These are phyloP conservation scores for Brachyopa scutellaris DNA, from an alignment of 2,888 invertebrate species.

Conservation along the genomic window DNA sequence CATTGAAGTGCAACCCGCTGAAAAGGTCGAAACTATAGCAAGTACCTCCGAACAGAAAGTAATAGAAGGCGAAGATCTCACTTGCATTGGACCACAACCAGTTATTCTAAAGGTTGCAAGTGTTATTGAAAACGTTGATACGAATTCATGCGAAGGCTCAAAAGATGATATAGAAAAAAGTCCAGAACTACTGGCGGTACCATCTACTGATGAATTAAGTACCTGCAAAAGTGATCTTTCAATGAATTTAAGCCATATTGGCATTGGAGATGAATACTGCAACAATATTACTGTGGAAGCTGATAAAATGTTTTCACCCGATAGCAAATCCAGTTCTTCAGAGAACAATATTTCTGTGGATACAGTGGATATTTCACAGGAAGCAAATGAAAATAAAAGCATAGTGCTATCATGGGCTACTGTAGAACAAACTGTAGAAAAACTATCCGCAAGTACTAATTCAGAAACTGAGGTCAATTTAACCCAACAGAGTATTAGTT, in stretches of 20 bases:
- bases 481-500: constrained; percentile 3
- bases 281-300: constrained; percentile 46
- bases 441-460: neutral
- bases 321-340: neutral
- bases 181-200: constrained; percentile 13
- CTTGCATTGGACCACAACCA: constrained; percentile 26
- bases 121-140: constrained; percentile 56
- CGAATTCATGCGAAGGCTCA: constrained; percentile 14
- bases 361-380: constrained; percentile 5
- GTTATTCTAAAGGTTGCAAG: constrained; percentile 15
- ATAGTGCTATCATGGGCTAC: constrained; percentile 33
- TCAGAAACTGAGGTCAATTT: constrained; percentile 2
- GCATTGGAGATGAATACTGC: constrained; percentile 24
- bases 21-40: neutral
- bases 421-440: constrained; percentile 21
- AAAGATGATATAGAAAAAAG: constrained; percentile 13
- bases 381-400: constrained; percentile 12
- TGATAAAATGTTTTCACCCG: constrained; percentile 20
- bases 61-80: neutral
- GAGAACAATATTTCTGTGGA: neutral
- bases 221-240: neutral
- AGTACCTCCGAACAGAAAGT: neutral
- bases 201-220: constrained; percentile 12
- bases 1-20: neutral
- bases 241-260: neutral